phyloP scores from a whole-genome alignment of 2,113 vertebrate species.

The Hemiscyllium ocellatum region DNA sequence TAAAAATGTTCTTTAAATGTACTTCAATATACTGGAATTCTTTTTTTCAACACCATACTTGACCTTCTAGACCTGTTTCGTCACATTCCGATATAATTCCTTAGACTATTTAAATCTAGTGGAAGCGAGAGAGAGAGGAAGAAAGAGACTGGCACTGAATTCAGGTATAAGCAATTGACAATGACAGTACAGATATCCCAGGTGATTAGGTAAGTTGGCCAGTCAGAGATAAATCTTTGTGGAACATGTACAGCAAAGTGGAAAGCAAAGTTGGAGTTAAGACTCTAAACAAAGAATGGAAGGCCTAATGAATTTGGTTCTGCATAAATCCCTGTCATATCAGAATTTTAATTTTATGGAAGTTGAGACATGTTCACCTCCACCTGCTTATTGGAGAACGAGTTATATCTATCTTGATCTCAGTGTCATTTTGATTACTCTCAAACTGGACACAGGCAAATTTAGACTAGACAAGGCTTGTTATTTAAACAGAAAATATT shows the following conservation, averaged over 20 bases:
- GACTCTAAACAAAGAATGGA: not conserved
- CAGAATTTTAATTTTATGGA: not conserved
- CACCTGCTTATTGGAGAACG: not conserved
- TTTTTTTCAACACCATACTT: not conserved
- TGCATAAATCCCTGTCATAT: not conserved
- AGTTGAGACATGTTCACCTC: not conserved
- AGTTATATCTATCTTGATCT: not conserved
- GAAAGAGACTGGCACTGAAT: not conserved
- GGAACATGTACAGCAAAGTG: not conserved
- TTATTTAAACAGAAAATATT: not conserved
- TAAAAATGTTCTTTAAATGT: too few relatives aligned
- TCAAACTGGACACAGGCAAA: not conserved
- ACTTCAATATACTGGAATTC: not conserved
- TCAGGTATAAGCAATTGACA: not conserved
- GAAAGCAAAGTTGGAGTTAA: not conserved
- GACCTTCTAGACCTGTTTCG: not conserved
- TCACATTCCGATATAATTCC: not conserved
- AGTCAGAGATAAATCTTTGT: not conserved
- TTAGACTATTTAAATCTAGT: not conserved
- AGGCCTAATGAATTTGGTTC: not conserved
- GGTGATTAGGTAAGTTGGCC: not conserved
- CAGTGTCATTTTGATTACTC: not conserved
- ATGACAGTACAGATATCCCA: not conserved
- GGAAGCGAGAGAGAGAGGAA: not conserved
- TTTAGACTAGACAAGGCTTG: not conserved